These are phyloP conservation scores for Ptilorrhoa leucosticta DNA, from an alignment of 2,113 vertebrate species.

Conservation along the genomic window DNA sequence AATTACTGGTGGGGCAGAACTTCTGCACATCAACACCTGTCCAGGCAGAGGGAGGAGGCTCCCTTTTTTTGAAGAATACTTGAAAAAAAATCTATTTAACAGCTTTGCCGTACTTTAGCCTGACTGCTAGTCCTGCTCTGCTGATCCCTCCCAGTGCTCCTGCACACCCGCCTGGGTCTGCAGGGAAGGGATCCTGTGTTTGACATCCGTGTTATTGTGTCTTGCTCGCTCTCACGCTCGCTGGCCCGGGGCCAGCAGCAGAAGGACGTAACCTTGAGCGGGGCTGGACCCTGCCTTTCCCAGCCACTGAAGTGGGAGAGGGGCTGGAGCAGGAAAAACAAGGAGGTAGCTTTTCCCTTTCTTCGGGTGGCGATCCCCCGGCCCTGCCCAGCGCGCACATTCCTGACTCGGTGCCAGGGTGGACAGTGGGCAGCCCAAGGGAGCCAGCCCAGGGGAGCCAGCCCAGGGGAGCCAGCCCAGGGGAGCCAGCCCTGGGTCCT, in stretches of 20 bases:
- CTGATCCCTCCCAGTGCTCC: background rate
- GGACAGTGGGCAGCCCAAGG: background rate
- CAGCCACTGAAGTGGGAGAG: background rate
- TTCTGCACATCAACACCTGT: background rate
- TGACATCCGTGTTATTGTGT: conserved; percentile 53
- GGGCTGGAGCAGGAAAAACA: conserved; percentile 19
- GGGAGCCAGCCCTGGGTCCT: fast-evolving
- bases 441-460: background rate
- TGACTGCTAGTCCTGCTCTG: background rate
- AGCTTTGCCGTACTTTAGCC: background rate
- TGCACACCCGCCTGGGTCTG: background rate
- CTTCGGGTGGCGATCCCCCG: background rate
- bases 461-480: fast-evolving
- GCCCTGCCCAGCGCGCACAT: background rate
- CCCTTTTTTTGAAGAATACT: background rate
- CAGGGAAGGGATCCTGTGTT: conserved; percentile 32
- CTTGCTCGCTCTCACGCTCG: conserved; percentile 1
- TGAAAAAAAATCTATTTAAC: background rate
- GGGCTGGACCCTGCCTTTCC: background rate
- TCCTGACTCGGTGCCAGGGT: conserved; percentile 1
- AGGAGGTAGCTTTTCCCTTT: conserved; percentile 44
- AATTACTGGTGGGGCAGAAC: background rate
- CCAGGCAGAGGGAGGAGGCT: fast-evolving
- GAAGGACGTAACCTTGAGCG: conserved; percentile 29
- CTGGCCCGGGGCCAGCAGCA: conserved; percentile 48